These are phyloP conservation scores for Brachionus plicatilis DNA, from an alignment of 1,140 invertebrate genomes.

Conservation along the genomic window DNA sequence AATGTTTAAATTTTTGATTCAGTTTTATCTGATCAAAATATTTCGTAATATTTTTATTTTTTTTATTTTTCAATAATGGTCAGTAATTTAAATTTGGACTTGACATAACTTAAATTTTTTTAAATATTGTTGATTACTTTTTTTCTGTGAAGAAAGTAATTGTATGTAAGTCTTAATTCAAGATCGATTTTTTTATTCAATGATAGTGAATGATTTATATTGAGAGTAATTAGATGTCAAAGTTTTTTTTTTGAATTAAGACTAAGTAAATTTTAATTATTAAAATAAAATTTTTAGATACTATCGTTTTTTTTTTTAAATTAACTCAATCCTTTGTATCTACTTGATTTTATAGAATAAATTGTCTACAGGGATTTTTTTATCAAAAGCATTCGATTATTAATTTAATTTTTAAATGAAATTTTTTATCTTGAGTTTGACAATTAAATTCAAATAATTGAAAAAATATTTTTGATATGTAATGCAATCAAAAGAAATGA, in stretches of 20 bases:
- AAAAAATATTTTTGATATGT: too few relatives aligned
- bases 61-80: not conserved
- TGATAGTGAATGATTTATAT: not conserved
- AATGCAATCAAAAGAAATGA: too few relatives aligned
- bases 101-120: not conserved
- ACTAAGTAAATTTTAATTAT: not conserved
- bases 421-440: too few relatives aligned
- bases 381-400: too few relatives aligned
- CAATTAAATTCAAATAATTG: too few relatives aligned
- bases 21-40: not conserved
- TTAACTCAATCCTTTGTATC: not conserved
- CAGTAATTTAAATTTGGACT: not conserved
- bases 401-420: too few relatives aligned
- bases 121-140: constrained; percentile 21
- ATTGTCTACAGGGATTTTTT: too few relatives aligned
- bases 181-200: not conserved
- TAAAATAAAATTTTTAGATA: not conserved
- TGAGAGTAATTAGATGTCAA: not conserved
- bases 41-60: constrained; percentile 15
- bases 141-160: constrained; percentile 12
- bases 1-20: not conserved
- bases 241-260: not conserved
- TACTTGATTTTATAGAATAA: too few relatives aligned
- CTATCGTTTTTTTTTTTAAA: not conserved
- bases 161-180: constrained; percentile 21